These are phyloP conservation scores for Bembecia ichneumoniformis DNA, from an alignment of 2,888 invertebrate genomes.

Conservation along the genomic window DNA sequence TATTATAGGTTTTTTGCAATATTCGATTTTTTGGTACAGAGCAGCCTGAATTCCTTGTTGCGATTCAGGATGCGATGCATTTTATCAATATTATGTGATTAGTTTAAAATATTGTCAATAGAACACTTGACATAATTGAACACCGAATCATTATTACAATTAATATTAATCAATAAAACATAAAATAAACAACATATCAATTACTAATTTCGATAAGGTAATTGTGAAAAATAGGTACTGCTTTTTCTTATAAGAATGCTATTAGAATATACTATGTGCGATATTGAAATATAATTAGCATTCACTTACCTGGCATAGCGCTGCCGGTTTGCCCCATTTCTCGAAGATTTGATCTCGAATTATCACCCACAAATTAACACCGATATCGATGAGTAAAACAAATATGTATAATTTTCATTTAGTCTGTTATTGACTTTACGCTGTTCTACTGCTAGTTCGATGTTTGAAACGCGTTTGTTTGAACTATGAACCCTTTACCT, in stretches of 20 bases:
- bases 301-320: slow-evolving; percentile 55
- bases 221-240: not conserved
- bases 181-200: too few species aligned
- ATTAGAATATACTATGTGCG: not conserved
- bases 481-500: slow-evolving; percentile 39
- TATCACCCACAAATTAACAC: slow-evolving; percentile 17
- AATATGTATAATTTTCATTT: slow-evolving; percentile 19
- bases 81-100: too few species aligned
- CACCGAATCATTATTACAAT: too few species aligned
- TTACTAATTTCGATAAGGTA: too few species aligned
- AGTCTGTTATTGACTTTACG: slow-evolving; percentile 10
- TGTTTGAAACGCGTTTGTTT: slow-evolving; percentile 18
- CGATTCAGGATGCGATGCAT: too few species aligned
- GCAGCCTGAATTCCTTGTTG: too few species aligned
- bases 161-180: too few species aligned
- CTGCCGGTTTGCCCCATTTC: slow-evolving; percentile 61
- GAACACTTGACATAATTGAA: too few species aligned
- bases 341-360: slow-evolving; percentile 9
- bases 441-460: slow-evolving; percentile 17
- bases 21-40: too few species aligned
- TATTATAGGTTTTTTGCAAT: too few species aligned
- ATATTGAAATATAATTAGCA: not conserved
- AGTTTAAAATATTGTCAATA: too few species aligned
- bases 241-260: slow-evolving; percentile 21
- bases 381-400: slow-evolving; percentile 22